Percentiles rank a stretch among this genome's conserved stretches.
phyloP scores from a whole-genome alignment of 92 coral and sea anemone species.

The Porites divaricata region DNA sequence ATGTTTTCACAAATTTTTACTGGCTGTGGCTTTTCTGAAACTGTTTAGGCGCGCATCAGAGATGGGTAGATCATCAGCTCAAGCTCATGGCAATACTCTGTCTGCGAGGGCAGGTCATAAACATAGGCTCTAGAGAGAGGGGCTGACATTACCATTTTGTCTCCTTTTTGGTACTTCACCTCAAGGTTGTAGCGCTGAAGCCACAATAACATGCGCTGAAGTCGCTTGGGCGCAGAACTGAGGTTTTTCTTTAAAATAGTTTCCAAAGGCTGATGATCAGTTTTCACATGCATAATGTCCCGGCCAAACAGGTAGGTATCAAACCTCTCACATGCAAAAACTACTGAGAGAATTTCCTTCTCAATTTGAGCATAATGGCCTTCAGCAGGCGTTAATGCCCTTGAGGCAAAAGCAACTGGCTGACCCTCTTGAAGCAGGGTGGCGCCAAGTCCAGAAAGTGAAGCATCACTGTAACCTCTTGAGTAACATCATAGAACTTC shows the following conservation, averaged over 20 bases:
- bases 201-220: conserved; percentile 39
- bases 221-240: conserved; percentile 26
- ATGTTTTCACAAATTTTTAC: conserved; percentile 47
- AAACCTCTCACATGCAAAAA: conserved; percentile 42
- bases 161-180: conserved; percentile 40
- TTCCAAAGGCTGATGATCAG: conserved; percentile 40
- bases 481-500: conserved; percentile 32
- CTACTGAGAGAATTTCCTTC: conserved; percentile 41
- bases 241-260: conserved; percentile 36
- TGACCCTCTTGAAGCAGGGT: conserved; percentile 19
- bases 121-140: conserved; percentile 27
- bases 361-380: conserved; percentile 45
- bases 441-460: conserved; percentile 37
- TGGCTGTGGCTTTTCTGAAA: background rate
- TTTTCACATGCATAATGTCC: conserved; percentile 33
- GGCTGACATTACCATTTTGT: conserved; percentile 32
- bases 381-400: conserved; percentile 38
- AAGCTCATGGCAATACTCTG: conserved; percentile 45
- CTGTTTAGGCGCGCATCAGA: background rate
- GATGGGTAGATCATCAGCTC: conserved; percentile 16
- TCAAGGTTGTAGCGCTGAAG: conserved; percentile 42
- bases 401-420: conserved; percentile 34
- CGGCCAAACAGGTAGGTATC: conserved; percentile 25
- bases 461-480: conserved; percentile 36
- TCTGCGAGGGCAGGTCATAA: background rate